Base-by-base conservation (phyloP, 2,888 invertebrate genomes). In the Liopterus haemorrhoidalis region DNA sequence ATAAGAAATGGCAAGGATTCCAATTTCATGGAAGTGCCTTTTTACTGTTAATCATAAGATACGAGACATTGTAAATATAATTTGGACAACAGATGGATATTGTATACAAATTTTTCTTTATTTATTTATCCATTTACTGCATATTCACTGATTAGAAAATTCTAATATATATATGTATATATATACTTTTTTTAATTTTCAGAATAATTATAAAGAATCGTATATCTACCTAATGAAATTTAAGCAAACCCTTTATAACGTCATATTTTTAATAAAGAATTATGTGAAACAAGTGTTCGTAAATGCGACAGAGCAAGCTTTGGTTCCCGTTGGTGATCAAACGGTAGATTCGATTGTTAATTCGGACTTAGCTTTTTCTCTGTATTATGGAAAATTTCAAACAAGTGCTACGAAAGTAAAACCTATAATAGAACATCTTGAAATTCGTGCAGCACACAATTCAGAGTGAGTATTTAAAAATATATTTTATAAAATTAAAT, bases 341-440 rank as follows among this genome's bases (percentile, higher is more conserved):
- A 18, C 8, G 42, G 27, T 40, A 31, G 55, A n/a, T n/a, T n/a
- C n/a, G n/a, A n/a, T 55, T 12, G 65, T 65, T 25, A 66, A 59
- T 15, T 71, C 75, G 9, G 83, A 86, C 56, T 79, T 83, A 0
- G 81, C 85, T 20, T 87, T 80, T 71, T 92, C 85, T 33, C 79
- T 79, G 22, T 95, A 91, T 61, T 97, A 96, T 62, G 95, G 95
- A 0, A 91, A 93, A 69, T 97, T 96, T 65, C 89, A 94, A 64
- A 85, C 90, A 0, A 85, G 89, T n/a, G 84, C 95, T 0, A 82
- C 85, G 0, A 86, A 90, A 62, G 75, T 94, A 1, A 85, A 80
- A 57, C 76, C 81, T 46, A 76, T 96, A 5, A 82, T 94, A 30
- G 78, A 81, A 49, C 81, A 92, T 57, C 75, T 96, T 18, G 95